A percentile compares a stretch with the other conserved stretches of the same genome.
phyloP scores from a whole-genome alignment of 2,888 invertebrate genomes.

The Pyrrhosoma nymphula region DNA sequence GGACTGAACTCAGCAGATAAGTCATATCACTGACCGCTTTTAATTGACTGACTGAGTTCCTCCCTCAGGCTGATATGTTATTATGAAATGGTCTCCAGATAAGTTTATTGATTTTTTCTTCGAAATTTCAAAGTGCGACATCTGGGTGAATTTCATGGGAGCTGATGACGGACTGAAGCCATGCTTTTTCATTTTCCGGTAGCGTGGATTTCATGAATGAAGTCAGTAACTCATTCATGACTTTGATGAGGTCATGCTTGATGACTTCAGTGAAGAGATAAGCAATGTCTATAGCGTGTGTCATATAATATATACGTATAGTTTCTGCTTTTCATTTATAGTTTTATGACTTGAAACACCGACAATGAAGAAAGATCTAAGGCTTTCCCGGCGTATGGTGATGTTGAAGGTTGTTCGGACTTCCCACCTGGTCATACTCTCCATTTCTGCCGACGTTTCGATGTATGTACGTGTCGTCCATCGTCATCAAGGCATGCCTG shows the following conservation, averaged over 20 bases:
- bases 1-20: background rate
- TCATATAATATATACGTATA: no score
- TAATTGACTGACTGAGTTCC: background rate
- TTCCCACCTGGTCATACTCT: no score
- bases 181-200: background rate
- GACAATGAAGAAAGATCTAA: no score
- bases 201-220: background rate
- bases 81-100: background rate
- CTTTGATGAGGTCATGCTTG: background rate
- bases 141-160: background rate
- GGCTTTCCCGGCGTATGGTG: no score
- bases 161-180: background rate
- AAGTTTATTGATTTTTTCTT: background rate
- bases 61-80: background rate
- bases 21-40: background rate
- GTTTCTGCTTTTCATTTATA: no score
- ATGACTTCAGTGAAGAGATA: background rate
- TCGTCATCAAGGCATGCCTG: no score
- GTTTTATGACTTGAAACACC: no score
- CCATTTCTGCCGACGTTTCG: no score
- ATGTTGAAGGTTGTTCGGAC: no score
- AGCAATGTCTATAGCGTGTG: no score
- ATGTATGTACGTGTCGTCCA: no score
- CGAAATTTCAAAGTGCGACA: background rate
- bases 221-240: background rate